Evolutionary conservation across 2,888 invertebrate genomes (phyloP), one percentile per base, ranked within the genome.

Genomic region (Callyntrura guangdongensis): DNA sequence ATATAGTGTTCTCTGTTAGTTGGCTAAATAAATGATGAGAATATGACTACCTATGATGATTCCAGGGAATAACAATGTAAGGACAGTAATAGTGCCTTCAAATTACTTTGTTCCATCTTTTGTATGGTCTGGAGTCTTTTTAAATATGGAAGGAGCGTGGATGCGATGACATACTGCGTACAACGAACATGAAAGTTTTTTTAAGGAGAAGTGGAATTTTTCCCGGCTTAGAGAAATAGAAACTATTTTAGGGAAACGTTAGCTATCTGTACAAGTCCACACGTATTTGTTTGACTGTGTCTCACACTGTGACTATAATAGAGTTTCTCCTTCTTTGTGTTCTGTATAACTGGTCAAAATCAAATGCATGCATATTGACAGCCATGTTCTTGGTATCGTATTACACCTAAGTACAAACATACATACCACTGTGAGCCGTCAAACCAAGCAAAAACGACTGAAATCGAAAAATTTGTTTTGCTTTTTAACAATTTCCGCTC

Each of bases 11-110:
- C 53, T 36, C 36, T 69, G 69, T 79, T 79, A 56, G 27, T 79
- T 9, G 17, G n/a, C 17, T 79, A 79, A 79, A 79, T 79, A 79
- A 79, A 79, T 79, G 56, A 79, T 4, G 27, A 74, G 47, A 56
- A 17, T 56, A 53, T 77, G 25, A 22, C 36, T 17, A 47, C 12
- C 9, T 20, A 49, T 14, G 17, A 61, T 17, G 64, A 22, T 20
- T 0, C 6, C 9, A 11, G 47, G n/a, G n/a, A 8, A 59, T 1
- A n/a, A 20, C 22, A 61, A 61, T 22, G 22, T 61, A 36, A 36
- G 36, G 67, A 67, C 3, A 5, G 9, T 36, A 27, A 59, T 69
- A 69, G 25, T 14, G 36, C 69, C 72, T 12, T 53, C 20, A 77
- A 53, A 77, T 77, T 74, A 47, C 72, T 47, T 74, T 25, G 25